Evolutionary conservation across 2,797 vertebrate genomes (phyloP).

Genomic region (Falco peregrinus): DNA sequence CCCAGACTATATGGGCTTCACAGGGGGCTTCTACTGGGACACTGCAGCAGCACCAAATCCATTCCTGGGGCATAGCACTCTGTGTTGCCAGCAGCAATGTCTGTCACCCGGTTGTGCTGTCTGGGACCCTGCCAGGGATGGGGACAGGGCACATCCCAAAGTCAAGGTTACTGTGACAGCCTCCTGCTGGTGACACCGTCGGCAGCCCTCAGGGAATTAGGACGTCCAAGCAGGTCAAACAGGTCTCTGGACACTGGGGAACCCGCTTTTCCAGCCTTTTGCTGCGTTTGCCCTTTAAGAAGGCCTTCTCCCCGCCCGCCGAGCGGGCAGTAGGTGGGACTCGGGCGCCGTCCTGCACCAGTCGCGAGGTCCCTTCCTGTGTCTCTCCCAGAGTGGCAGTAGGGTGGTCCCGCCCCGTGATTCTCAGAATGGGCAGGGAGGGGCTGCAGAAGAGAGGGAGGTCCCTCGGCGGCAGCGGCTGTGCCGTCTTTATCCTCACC

Average conservation of each 20-base stretch:
- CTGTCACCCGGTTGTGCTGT: neutral
- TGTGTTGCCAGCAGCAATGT: neutral
- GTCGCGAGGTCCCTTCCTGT: neutral
- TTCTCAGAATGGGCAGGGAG: neutral
- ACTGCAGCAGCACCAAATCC: neutral
- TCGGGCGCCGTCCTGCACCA: neutral
- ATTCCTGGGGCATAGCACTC: neutral
- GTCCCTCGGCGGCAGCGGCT: neutral
- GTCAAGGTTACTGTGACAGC: neutral
- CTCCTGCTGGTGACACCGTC: neutral
- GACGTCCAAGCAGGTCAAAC: conserved; percentile 42
- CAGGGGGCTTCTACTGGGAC: neutral
- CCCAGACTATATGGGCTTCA: neutral
- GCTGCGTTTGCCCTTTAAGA: conserved; percentile 44
- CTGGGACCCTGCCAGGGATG: rapidly evolving
- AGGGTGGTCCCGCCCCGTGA: neutral
- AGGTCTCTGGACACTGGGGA: neutral
- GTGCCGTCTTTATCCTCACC: rapidly evolving
- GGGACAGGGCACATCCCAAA: neutral
- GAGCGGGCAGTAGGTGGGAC: neutral
- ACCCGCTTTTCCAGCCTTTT: neutral
- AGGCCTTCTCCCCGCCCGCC: neutral
- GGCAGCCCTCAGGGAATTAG: conserved; percentile 63
- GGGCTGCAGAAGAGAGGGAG: conserved; percentile 39
- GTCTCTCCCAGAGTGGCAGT: conserved; percentile 2